Base-by-base conservation (phyloP, 1,140 invertebrate genomes). In the Drosophila paulistorum region DNA sequence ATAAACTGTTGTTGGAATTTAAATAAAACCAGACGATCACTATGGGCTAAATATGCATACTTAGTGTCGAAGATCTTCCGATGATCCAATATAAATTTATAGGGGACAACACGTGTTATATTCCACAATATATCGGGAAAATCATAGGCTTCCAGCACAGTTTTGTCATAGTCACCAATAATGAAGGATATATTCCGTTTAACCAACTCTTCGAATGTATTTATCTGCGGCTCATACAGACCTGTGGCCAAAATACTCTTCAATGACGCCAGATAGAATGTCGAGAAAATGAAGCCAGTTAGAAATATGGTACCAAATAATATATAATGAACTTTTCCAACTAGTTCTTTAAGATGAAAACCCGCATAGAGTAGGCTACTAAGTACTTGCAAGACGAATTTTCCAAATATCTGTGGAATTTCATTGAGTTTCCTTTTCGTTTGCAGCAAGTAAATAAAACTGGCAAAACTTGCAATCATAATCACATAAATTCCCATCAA, bases 161-260 rank as follows among this genome's bases (percentile, higher is more conserved):
- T 42, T 13, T 65, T 63, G 26, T 84, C 81, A 33, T 84, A 84
- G 48, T 68, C 51, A 9, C 78, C 65, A 13, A 84, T 58, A 0
- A 84, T 17, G 7, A 84, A 35, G 33, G 67, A 63, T 1, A 80
- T 71, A 17, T 84, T 80, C 0, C 48, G 20, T 1, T 65, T 39
- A 0, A 68, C 70, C 39, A 84, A 17, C 17, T 77, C 48, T 11
- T 84, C 81, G 7, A 84, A 77, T 33, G 45, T 74, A 1, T 67
- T 14, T 4, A 85, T 84, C 11, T 68, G 59, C 6, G 64, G 63
- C 13, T 74, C 81, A 55, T 84, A 85, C 0, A 78, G 62, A 23
- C 79, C 81, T 4, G 81, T 80, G 1, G 71, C 67, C 1, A 85
- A 59, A 6, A 80, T 71, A 20, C 65, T 77, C 0, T 71, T 70